Percentiles rank a stretch among this genome's conserved stretches.
These are phyloP conservation scores for Danaus plexippus DNA, from an alignment of 1,140 invertebrate genomes.

Conservation along the genomic window DNA sequence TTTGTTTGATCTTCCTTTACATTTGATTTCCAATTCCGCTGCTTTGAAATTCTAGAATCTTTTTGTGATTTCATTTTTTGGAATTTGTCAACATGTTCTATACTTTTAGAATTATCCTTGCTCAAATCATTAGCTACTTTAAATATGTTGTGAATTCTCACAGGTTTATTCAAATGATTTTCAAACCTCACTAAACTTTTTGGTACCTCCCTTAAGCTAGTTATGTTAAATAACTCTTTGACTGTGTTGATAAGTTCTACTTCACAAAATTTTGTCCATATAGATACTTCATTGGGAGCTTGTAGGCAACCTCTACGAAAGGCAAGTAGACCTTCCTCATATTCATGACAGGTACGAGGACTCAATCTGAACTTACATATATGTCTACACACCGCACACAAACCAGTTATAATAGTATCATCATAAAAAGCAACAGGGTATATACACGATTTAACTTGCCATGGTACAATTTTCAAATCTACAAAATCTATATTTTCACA, in stretches of 20 bases:
- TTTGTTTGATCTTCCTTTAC: conserved; percentile 40
- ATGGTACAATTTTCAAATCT: conserved; percentile 31
- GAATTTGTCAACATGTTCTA: conserved; percentile 24
- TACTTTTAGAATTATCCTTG: conserved; percentile 28
- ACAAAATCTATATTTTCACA: conserved; percentile 26
- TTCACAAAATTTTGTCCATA: conserved; percentile 95
- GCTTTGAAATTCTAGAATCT: conserved; percentile 41
- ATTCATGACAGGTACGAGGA: conserved; percentile 29
- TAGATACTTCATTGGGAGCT: conserved; percentile 86
- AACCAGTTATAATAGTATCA: conserved; percentile 77
- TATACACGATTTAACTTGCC: conserved; percentile 68
- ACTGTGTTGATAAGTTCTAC: conserved; percentile 79
- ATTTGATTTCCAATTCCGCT: conserved; percentile 67
- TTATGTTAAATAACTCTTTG: conserved; percentile 37
- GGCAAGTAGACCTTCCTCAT: conserved; percentile 76
- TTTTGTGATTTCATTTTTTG: conserved; percentile 11
- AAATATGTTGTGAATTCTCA: conserved; percentile 89
- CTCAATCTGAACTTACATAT: conserved; percentile 70
- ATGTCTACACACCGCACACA: conserved; percentile 79
- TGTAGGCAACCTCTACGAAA: conserved; percentile 84
- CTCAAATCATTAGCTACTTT: conserved; percentile 78
- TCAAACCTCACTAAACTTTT: conserved; percentile 83
- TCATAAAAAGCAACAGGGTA: conserved; percentile 74
- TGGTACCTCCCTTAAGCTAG: conserved; percentile 34
- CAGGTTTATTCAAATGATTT: conserved; percentile 86